phyloP scores from a whole-genome alignment of 2,113 vertebrate genomes.

The Saccopteryx leptura region DNA sequence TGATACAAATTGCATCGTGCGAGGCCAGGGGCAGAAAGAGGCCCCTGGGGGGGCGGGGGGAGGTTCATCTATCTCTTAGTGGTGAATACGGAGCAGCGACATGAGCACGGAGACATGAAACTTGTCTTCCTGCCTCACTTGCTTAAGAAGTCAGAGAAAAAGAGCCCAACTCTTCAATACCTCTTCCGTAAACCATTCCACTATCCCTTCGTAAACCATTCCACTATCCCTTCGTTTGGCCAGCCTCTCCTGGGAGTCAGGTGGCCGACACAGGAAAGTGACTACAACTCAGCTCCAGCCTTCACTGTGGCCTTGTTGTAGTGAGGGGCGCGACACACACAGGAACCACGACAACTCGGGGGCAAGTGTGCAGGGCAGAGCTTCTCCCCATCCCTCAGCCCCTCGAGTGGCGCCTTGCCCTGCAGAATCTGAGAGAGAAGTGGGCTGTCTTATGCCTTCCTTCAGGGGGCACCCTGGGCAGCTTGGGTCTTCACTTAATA shows the following conservation, averaged over 20 bases:
- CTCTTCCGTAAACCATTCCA: background rate
- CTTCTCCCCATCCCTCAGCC: background rate
- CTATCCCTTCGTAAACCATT: background rate
- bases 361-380: accelerated
- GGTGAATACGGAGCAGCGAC: background rate
- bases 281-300: background rate
- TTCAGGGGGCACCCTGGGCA: background rate
- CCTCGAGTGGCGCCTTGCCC: background rate
- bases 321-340: background rate
- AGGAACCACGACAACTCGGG: background rate
- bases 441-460: background rate
- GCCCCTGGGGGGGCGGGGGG: background rate
- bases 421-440: background rate
- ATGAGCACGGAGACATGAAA: background rate
- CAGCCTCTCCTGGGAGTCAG: background rate
- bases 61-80: background rate
- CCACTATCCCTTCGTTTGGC: background rate
- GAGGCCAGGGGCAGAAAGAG: background rate
- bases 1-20: slow-evolving; percentile 1
- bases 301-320: background rate
- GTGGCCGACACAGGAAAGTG: background rate
- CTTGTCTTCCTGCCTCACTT: background rate
- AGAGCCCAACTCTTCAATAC: background rate
- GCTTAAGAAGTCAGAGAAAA: background rate
- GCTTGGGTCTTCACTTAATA: background rate